Evolutionary conservation across 2,888 invertebrate genomes (phyloP), one percentile per base, ranked within the genome.

Genomic region (Adelognathus sp.): DNA sequence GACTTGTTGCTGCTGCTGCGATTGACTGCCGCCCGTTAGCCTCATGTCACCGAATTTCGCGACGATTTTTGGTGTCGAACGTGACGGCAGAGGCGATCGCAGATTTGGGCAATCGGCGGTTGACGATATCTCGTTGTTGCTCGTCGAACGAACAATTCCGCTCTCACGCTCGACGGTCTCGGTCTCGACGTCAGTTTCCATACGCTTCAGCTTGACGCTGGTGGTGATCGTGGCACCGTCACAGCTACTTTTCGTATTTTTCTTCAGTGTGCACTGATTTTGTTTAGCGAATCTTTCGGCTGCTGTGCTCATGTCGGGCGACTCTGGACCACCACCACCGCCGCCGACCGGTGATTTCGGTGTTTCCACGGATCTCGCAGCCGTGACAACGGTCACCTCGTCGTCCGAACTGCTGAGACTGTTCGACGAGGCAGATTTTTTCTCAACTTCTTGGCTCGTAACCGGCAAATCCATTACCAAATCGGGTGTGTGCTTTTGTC

Each of bases 391-490:
- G 56, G 86, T 86, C 33, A 91, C 91, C 44, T 92, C 92, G 2
- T 84, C 84, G 63, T 89, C 88, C 87, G 86, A 85, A 79, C 85
- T 83, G 86, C 90, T 86, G 86, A 91, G 87, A 87, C 92, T 86
- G 81, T 92, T 82, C 89, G 92, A 82, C 6, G 90, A 88, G 2
- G 90, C 88, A 0, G 89, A 87, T 7, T 89, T 89, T 33, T 90
- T 90, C 24, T 87, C 88, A 9, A 86, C 82, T 72, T 89, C 90
- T 78, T 88, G 91, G 0, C 89, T 88, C 3, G 90, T 89, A 9
- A 95, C 92, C n/a, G 97, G 97, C 84, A 97, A 92, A 92, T 96
- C 97, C 94, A 96, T 95, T 81, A 97, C 97, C 74, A 97, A 93
- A 92, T 97, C 97, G 1, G 97, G 97, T 31, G 96, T 95, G 84